Evolutionary conservation across 2,113 vertebrate species (phyloP).

Genomic region (Gulo gulo): DNA sequence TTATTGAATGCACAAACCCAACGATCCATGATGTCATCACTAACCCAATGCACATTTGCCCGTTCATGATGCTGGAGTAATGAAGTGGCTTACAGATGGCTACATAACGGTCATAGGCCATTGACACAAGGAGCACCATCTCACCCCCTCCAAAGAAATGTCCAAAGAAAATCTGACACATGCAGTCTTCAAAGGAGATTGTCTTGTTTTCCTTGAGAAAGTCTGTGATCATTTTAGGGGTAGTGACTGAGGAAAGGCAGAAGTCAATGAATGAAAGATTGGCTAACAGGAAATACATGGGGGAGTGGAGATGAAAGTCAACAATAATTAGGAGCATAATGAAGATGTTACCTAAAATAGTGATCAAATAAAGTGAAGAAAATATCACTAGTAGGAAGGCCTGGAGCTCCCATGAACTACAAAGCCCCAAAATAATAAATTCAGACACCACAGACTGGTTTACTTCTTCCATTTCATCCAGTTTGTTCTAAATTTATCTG

Average conservation of each 20-base stretch:
- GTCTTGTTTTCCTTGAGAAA: slow-evolving; percentile 54
- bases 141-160: slow-evolving; percentile 66
- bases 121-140: slow-evolving; percentile 65
- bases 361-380: slow-evolving; percentile 62
- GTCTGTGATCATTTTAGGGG: slow-evolving; percentile 60
- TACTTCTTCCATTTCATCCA: slow-evolving; percentile 24
- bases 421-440: slow-evolving; percentile 64
- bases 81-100: slow-evolving; percentile 68
- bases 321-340: slow-evolving; percentile 48
- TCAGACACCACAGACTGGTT: slow-evolving; percentile 47
- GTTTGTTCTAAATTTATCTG: neutral
- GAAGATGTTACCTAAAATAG: slow-evolving; percentile 63
- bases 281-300: slow-evolving; percentile 67
- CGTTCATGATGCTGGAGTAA: slow-evolving; percentile 50
- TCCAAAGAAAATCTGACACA: slow-evolving; percentile 66
- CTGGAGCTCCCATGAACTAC: slow-evolving; percentile 21
- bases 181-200: slow-evolving; percentile 62
- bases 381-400: slow-evolving; percentile 52
- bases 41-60: neutral
- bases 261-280: slow-evolving; percentile 68
- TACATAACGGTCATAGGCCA: slow-evolving; percentile 64
- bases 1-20: slow-evolving; percentile 60
- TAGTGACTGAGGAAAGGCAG: slow-evolving; percentile 62
- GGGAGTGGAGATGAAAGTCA: slow-evolving; percentile 30
- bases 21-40: slow-evolving; percentile 51